These are phyloP conservation scores for Sebastiscus tertius DNA, from an alignment of 2,797 vertebrate genomes.

Conservation along the genomic window DNA sequence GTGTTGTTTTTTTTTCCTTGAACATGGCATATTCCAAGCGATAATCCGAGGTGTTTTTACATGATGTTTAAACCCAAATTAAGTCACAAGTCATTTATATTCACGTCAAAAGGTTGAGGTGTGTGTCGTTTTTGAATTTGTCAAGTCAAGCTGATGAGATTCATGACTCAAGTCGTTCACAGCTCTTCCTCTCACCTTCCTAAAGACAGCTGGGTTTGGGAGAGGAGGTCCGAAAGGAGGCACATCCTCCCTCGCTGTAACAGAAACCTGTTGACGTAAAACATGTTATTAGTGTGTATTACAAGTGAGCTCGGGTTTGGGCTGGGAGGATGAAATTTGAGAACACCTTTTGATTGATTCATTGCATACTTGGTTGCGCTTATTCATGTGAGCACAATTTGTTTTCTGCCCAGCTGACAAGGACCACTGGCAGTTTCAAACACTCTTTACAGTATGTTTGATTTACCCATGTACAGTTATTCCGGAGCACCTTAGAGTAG, in stretches of 20 bases:
- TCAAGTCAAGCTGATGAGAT: not conserved
- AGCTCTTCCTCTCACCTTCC: slow-evolving; percentile 84
- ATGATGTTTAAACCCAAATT: not conserved
- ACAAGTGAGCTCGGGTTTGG: not conserved
- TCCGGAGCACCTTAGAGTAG: not conserved
- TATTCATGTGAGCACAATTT: not conserved
- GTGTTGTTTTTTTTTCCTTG: not conserved
- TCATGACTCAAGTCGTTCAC: not conserved
- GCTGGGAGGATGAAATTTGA: not conserved
- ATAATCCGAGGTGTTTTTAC: not conserved
- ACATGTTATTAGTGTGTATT: not conserved
- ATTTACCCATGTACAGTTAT: not conserved
- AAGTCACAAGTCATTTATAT: not conserved
- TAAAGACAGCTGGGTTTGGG: slow-evolving; percentile 92
- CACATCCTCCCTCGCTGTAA: slow-evolving; percentile 95
- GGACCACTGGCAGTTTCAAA: not conserved
- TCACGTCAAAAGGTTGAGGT: not conserved
- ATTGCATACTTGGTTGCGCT: not conserved
- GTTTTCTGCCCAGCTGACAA: not conserved
- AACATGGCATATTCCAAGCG: not conserved
- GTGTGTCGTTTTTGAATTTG: not conserved
- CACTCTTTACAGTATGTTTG: not conserved
- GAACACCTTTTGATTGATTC: not conserved
- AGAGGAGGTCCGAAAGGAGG: slow-evolving; percentile 92
- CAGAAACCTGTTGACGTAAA: slow-evolving; percentile 87